Percentiles rank a stretch among this genome's conserved stretches.
Evolutionary conservation across 2,888 invertebrate species (phyloP).

Genomic region (Cheilosia grossa): DNA sequence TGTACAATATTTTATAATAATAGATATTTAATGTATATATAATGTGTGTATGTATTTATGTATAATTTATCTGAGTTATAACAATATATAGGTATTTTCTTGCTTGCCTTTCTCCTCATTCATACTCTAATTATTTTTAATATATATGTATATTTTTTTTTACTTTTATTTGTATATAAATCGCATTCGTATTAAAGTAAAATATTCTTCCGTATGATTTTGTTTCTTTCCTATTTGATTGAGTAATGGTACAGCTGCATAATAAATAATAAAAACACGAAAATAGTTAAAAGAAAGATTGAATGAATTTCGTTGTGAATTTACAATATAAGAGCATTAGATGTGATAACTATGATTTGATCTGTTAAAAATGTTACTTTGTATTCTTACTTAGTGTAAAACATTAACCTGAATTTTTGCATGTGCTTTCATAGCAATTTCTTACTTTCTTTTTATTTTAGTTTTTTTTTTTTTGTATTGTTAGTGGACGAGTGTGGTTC

Average conservation of each 20-base stretch:
- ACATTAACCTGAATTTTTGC: conserved; percentile 65
- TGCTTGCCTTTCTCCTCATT: conserved; percentile 39
- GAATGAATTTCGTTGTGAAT: conserved; percentile 70
- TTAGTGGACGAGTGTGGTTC: conserved; percentile 60
- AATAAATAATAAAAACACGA: conserved; percentile 18
- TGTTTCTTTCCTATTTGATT: conserved; percentile 33
- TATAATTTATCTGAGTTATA: conserved; percentile 70
- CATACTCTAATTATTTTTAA: conserved; percentile 52
- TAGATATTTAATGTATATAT: conserved; percentile 52
- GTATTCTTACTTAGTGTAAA: conserved; percentile 40
- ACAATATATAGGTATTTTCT: conserved; percentile 69
- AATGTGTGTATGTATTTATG: conserved; percentile 55
- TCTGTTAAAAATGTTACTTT: conserved; percentile 5
- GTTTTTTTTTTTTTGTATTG: conserved; percentile 45
- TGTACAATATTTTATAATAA: conserved; percentile 68
- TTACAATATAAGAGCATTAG: conserved; percentile 51
- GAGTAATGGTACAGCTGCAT: conserved; percentile 63
- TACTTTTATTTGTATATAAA: conserved; percentile 37
- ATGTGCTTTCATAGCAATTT: conserved; percentile 42
- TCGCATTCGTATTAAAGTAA: conserved; percentile 40
- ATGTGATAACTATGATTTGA: conserved; percentile 34
- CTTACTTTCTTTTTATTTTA: conserved; percentile 13
- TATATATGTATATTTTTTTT: neutral
- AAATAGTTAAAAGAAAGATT: conserved; percentile 26
- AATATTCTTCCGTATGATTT: conserved; percentile 27